phyloP scores from a whole-genome alignment of 2,113 vertebrate genomes.

The Cryptotis parvus region DNA sequence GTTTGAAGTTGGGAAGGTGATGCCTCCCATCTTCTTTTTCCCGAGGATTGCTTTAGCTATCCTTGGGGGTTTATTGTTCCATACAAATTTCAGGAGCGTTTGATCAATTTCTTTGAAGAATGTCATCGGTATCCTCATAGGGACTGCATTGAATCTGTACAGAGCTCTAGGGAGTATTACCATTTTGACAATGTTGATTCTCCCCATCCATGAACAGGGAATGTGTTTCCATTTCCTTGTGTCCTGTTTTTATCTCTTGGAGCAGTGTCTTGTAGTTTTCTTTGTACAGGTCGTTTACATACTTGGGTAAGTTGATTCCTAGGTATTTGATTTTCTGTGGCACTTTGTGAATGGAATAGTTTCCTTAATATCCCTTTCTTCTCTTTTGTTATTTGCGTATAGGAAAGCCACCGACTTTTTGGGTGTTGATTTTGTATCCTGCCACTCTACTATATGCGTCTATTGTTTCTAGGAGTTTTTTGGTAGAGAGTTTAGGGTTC shows the following conservation, averaged over 20 bases:
- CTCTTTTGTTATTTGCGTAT: not conserved
- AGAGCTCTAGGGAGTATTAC: not conserved
- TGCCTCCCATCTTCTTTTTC: not conserved
- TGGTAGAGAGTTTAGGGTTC: too few relatives aligned
- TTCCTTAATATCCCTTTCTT: not conserved
- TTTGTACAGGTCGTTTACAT: not conserved
- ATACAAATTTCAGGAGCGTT: not conserved
- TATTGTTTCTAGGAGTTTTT: too few relatives aligned
- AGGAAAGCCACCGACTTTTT: too few relatives aligned
- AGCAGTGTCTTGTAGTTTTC: not conserved
- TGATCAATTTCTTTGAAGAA: not conserved
- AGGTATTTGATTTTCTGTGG: not conserved
- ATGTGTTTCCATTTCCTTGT: not conserved
- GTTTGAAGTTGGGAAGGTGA: not conserved
- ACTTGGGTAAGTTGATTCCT: not conserved
- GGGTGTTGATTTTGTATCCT: too few relatives aligned
- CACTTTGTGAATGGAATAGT: not conserved
- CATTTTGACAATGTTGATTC: not conserved
- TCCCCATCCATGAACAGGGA: not conserved
- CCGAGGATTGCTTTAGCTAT: not conserved
- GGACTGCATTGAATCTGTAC: not conserved
- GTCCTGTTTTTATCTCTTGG: not conserved
- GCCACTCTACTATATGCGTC: too few relatives aligned
- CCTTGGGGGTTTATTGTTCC: not conserved
- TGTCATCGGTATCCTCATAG: not conserved